Base-by-base conservation (phyloP, 2,797 vertebrate genomes). In the Neopelma chrysocephalum region DNA sequence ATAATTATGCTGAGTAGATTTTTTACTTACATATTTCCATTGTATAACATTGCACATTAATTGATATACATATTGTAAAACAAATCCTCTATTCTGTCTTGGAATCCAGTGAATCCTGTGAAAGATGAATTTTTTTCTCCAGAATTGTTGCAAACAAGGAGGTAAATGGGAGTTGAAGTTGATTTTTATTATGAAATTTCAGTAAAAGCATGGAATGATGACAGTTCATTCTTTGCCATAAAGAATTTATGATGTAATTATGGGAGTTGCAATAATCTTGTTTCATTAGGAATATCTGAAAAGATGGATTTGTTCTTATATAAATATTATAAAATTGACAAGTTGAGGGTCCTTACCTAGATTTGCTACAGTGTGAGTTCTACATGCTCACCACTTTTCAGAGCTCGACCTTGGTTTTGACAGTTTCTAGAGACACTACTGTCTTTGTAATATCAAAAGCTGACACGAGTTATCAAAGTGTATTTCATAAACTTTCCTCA, bases 1-100 rank as follows among this genome's bases (percentile, higher is more conserved):
- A 16, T 88, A 96, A 96, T 94, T 96, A 80, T 75, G 58, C 42
- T 75, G 20, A 89, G 40, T 66, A 81, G 5, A 9, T 53, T 86
- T 69, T 69, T 80, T 73, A 31, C 23, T 54, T 86, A 31, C 7
- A 2, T 72, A 50, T 77, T 85, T 84, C 40, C 29, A 31, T 25
- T 82, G 14, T 40, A 36, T 68, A 45, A 7, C 21, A 21, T 20
- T 85, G 34, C 25, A 71, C 5, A 6, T 25, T 48, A 56, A 36
- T 78, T 92, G 75, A 78, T 87, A 68, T 62, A 23, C 5, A 23
- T 32, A 36, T 12, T 65, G 31, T 82, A 27, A 85, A 89, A 65
- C 13, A 75, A 82, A 34, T 38, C 15, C 11, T 45, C 2, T 56
- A 5, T 79, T 86, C 26, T 83, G 89, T 82, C 22, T n/a, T 88